These are phyloP conservation scores for Eupithecia abbreviata DNA, from an alignment of 2,888 invertebrate species.

Conservation along the genomic window DNA sequence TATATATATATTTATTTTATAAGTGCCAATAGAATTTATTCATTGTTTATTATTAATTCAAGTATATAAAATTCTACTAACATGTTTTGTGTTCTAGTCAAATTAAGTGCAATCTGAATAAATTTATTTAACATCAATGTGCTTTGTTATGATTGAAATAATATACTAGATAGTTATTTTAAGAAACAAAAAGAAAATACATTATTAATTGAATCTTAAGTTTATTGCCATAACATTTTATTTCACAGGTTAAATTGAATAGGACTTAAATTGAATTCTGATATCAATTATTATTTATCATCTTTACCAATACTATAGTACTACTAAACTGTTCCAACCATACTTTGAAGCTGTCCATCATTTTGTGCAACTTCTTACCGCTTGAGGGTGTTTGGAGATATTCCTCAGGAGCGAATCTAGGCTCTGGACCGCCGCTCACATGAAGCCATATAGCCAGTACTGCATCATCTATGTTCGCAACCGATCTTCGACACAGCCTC, in stretches of 20 bases:
- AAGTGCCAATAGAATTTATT: conserved; percentile 26
- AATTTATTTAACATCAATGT: conserved; percentile 20
- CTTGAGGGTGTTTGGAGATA: conserved; percentile 70
- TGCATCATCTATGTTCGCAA: conserved; percentile 69
- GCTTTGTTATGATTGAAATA: not conserved
- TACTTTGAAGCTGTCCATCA: conserved; percentile 65
- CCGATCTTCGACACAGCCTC: conserved; percentile 65
- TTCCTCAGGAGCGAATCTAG: conserved; percentile 72
- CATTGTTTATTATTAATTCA: conserved; percentile 11
- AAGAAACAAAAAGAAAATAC: not conserved
- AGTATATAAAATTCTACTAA: conserved; percentile 15
- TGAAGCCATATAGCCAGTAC: conserved; percentile 77
- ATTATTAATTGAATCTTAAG: not conserved
- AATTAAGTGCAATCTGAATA: conserved; percentile 41
- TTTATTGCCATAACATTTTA: not conserved
- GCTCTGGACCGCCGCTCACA: conserved; percentile 68
- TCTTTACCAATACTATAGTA: not conserved
- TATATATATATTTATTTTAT: conserved; percentile 6
- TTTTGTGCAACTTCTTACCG: conserved; percentile 61
- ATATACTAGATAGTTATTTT: no score
- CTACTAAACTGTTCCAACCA: conserved; percentile 73
- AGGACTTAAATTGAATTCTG: not conserved
- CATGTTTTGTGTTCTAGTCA: conserved; percentile 56
- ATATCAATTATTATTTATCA: not conserved
- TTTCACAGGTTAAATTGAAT: not conserved